Base-by-base conservation (phyloP, 37 sponge, comb jelly and placozoan genomes). In the Chondrilla cf. caribensis region DNA sequence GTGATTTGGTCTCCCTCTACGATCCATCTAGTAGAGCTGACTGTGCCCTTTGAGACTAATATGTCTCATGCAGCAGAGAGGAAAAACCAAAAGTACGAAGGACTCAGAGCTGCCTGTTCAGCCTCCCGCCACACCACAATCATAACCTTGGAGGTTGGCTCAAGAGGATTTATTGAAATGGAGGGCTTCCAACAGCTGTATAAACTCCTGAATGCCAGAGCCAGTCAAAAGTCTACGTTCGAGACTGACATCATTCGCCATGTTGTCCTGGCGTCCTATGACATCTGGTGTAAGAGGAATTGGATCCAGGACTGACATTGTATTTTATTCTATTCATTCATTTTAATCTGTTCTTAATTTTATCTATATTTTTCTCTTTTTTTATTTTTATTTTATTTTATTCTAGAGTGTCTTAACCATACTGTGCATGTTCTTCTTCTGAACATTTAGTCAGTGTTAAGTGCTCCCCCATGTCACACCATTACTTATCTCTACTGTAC, bases 41-140 rank as follows among this genome's bases (percentile, higher is more conserved):
- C 80, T 19, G 59, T 79, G 15, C 54, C 29, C 19, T 79, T 79
- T 58, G 80, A 79, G 60, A 57, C 60, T 0, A 29, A n/a, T 19
- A 51, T 58, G 22, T 7, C 25, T 4, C n/a, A 19, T 58, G 80
- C 80, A 14, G 55, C 25, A 9, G 4, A 5, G n/a, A 21, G 59
- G 14, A 58, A 79, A n/a, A 21, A 6, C 0, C 4, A 26, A 0
- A 8, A 22, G 38, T 79, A 79, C 32, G 19, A 15, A 33, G 60
- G 58, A 6, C 60, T 79, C 14, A 4, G 25, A 18, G 38, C 29
- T 1, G 14, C n/a, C 26, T 59, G 80, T 15, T 22, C 0, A 2
- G 22, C 3, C 0, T 36, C 2, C 21, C 9, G 21, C 31, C 28
- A 2, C 0, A 38, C 38, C 31, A 9, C 33, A 0, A 35, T 79